Conservation (phyloP, 2,888 invertebrate genomes). For the Dasysyrphus tricinctus region DNA sequence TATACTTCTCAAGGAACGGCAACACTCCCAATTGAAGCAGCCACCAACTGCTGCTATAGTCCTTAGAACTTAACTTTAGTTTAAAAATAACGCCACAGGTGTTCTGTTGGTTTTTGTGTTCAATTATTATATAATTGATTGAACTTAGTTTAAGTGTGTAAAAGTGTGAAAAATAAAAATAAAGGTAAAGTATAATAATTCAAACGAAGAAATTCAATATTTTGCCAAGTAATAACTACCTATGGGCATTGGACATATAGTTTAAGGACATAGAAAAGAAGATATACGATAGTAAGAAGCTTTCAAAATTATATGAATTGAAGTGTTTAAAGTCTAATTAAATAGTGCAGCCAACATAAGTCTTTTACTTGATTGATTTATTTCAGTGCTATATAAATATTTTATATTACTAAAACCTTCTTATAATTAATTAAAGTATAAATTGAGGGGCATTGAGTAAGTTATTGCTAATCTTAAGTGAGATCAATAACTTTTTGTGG, state of each 20-base stretch:
- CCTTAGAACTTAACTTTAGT: constrained; percentile 51
- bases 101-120: constrained; percentile 48
- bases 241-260: no score
- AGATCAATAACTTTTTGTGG: no score
- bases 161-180: neutral
- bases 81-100: constrained; percentile 61
- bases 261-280: no score
- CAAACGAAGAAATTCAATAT: neutral
- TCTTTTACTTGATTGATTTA: no score
- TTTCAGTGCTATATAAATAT: no score
- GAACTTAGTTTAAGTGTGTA: constrained; percentile 1
- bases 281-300: neutral
- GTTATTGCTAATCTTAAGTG: no score
- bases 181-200: neutral
- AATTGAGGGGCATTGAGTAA: no score
- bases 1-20: constrained; percentile 27
- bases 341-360: no score
- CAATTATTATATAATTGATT: neutral
- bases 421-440: no score
- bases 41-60: constrained; percentile 45
- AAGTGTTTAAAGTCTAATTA: no score
- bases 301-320: neutral
- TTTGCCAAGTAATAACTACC: neutral
- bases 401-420: no score
- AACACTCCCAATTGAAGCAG: constrained; percentile 36